Evolutionary conservation across 2,113 vertebrate species (phyloP).

Genomic region (Myxocyprinus asiaticus): DNA sequence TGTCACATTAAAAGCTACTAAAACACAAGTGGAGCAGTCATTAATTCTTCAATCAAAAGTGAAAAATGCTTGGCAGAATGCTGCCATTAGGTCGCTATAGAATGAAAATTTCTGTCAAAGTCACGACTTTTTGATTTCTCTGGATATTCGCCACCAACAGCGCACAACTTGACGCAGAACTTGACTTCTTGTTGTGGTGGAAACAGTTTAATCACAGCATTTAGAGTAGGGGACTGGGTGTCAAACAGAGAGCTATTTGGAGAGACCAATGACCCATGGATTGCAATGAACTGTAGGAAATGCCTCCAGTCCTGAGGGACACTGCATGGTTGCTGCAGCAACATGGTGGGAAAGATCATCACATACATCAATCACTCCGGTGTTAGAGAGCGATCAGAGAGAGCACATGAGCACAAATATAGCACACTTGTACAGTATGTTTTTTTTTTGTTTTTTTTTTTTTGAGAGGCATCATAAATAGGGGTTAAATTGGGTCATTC

Average conservation of each 20-base stretch:
- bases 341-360: constrained; percentile 45
- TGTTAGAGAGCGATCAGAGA: constrained; percentile 41
- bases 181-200: constrained; percentile 41
- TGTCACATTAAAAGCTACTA: constrained; percentile 52
- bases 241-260: constrained; percentile 52
- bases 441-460: constrained; percentile 8
- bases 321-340: constrained; percentile 32
- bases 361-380: constrained; percentile 50
- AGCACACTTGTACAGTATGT: neutral
- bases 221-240: constrained; percentile 45
- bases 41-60: constrained; percentile 52
- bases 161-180: constrained; percentile 12
- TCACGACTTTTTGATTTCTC: constrained; percentile 51
- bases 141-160: constrained; percentile 49
- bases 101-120: constrained; percentile 43
- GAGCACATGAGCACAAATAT: constrained; percentile 15
- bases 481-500: too few relatives aligned
- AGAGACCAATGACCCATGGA: constrained; percentile 58
- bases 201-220: constrained; percentile 55
- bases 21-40: constrained; percentile 48
- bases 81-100: constrained; percentile 35
- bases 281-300: constrained; percentile 50
- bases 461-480: constrained; percentile 32
- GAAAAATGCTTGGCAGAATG: constrained; percentile 29
- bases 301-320: constrained; percentile 43